phyloP scores from a whole-genome alignment of 2,113 vertebrate species.

The Gnathonemus longibarbis region DNA sequence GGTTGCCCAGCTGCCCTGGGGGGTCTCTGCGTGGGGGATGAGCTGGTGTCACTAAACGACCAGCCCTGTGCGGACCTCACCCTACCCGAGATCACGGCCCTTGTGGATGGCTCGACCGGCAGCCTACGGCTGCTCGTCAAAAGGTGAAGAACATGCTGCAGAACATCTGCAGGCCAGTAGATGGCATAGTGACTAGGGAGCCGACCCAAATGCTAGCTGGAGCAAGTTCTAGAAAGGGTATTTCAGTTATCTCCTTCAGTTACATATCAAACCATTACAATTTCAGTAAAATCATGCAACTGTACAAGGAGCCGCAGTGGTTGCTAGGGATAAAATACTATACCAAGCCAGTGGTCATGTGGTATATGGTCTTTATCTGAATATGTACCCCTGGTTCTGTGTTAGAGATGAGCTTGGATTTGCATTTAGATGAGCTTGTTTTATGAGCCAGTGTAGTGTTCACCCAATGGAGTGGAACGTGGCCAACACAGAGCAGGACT shows the following conservation, averaged over 20 bases:
- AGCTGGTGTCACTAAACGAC: constrained; percentile 85
- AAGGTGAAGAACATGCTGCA: constrained; percentile 64
- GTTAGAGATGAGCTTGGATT: constrained; percentile 34
- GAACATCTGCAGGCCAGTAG: background rate
- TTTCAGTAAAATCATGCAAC: background rate
- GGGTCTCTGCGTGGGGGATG: constrained; percentile 79
- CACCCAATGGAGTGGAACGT: constrained; percentile 34
- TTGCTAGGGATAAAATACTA: background rate
- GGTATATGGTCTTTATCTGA: background rate
- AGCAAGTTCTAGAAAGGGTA: background rate
- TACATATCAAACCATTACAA: background rate
- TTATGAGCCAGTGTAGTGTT: constrained; percentile 42
- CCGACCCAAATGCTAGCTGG: background rate
- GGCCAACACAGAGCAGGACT: constrained; percentile 33
- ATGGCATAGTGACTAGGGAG: background rate
- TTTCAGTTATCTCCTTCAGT: background rate
- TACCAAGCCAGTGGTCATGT: background rate
- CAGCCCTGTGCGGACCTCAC: constrained; percentile 74
- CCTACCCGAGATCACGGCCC: constrained; percentile 66
- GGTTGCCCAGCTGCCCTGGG: constrained; percentile 71
- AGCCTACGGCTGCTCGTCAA: constrained; percentile 81
- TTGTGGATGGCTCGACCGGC: constrained; percentile 73
- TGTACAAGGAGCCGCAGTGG: background rate
- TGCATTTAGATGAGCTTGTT: constrained; percentile 44
- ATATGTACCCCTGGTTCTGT: background rate